Evolutionary conservation across 64 coral and sea anemone genomes (phyloP).

Genomic region (Montipora capricornis): DNA sequence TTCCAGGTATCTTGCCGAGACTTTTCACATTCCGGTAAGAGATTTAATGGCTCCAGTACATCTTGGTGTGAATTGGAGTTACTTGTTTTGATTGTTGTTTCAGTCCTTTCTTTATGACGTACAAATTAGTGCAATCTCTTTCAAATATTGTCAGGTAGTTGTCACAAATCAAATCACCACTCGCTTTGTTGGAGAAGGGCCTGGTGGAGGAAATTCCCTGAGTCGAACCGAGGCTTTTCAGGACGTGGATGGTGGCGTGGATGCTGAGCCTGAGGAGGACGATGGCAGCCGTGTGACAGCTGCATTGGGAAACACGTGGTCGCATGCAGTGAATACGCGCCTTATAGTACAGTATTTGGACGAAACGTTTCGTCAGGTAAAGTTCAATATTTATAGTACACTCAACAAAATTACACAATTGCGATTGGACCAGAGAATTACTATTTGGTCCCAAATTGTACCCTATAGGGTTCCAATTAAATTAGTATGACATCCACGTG

Average conservation of each 20-base stretch:
- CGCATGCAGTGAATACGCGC: conserved; percentile 94
- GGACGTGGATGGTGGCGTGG: conserved; percentile 70
- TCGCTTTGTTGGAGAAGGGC: conserved; percentile 4
- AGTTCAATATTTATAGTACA: background rate
- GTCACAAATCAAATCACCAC: conserved; percentile 98
- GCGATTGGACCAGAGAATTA: too few species aligned
- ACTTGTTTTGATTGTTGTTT: background rate
- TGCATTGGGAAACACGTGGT: conserved; percentile 97
- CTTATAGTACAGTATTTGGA: conserved; percentile 91
- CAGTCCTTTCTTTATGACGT: background rate
- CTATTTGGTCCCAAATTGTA: too few species aligned
- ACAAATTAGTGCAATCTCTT: background rate
- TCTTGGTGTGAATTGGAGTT: background rate
- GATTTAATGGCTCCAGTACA: background rate
- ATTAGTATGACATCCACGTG: too few species aligned
- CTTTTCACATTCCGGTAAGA: conserved; percentile 90
- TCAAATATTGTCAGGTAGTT: conserved; percentile 58
- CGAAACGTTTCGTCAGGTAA: conserved; percentile 83
- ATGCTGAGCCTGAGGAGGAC: conserved; percentile 73
- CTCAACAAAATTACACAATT: too few species aligned
- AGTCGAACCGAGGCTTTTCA: background rate
- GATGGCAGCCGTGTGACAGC: conserved; percentile 82
- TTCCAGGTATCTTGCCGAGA: conserved; percentile 87
- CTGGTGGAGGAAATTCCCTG: background rate
- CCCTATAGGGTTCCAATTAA: too few species aligned